Percentiles rank a stretch among this genome's conserved stretches.
Conservation (phyloP, 2,113 vertebrate species). For the Nansenia antarctica region DNA sequence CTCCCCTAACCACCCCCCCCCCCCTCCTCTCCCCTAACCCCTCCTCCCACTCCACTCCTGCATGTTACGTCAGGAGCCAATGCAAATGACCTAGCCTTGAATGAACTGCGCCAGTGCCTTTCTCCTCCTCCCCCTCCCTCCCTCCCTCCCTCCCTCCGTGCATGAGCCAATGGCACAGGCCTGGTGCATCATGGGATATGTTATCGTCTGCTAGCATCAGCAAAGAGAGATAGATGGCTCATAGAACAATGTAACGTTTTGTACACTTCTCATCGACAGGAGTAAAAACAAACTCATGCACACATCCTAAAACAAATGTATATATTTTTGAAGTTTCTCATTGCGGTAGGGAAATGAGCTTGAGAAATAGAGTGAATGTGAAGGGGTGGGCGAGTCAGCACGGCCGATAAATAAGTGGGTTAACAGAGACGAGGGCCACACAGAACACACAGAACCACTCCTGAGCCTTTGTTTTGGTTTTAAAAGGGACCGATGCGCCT, state of each 20-base stretch:
- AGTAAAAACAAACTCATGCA: too few species aligned
- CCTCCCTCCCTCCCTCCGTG: background rate
- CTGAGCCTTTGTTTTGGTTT: constrained; percentile 27
- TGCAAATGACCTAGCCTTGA: background rate
- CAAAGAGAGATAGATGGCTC: background rate
- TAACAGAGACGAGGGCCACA: too few species aligned
- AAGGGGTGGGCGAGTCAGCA: too few species aligned
- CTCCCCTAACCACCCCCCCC: background rate
- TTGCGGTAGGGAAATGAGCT: too few species aligned
- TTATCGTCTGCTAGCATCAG: background rate
- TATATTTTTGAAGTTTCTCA: too few species aligned
- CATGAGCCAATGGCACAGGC: too few species aligned
- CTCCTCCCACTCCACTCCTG: constrained; percentile 3
- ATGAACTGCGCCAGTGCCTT: background rate
- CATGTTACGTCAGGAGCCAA: constrained; percentile 29
- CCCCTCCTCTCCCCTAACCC: background rate
- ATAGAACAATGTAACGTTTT: background rate
- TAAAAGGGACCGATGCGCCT: constrained; percentile 50
- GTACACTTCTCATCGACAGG: background rate
- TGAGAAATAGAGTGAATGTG: too few species aligned
- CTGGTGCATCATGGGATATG: background rate
- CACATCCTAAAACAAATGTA: too few species aligned
- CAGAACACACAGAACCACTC: background rate
- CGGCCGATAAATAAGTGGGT: too few species aligned
- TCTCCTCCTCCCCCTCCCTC: background rate